A percentile compares a stretch with the other conserved stretches of the same genome.
These are phyloP conservation scores for Chymomyza amoena DNA, from an alignment of 2,888 invertebrate species.

Conservation along the genomic window DNA sequence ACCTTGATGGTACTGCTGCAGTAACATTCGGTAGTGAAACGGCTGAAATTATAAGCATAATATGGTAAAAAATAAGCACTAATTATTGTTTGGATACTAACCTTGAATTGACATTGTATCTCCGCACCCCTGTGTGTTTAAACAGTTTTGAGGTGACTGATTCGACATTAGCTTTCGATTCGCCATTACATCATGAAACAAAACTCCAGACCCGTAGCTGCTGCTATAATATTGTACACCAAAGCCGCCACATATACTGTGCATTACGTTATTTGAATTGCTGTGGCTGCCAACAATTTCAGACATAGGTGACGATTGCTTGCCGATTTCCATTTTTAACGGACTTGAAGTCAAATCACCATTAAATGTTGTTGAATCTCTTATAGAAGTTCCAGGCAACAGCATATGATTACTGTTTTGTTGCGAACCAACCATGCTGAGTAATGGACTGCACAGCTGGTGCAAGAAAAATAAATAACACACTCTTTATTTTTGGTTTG, in stretches of 20 bases:
- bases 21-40: constrained; percentile 42
- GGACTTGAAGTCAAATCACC: constrained; percentile 29
- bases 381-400: constrained; percentile 19
- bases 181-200: constrained; percentile 22
- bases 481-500: no score
- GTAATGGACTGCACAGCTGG: no score
- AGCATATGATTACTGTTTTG: constrained; percentile 32
- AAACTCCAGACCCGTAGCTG: constrained; percentile 33
- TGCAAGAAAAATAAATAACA: neutral
- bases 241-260: constrained; percentile 11
- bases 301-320: constrained; percentile 21
- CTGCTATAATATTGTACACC: constrained; percentile 33
- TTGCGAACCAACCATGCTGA: constrained; percentile 62
- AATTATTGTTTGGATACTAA: constrained; percentile 13
- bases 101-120: constrained; percentile 39
- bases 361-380: constrained; percentile 31
- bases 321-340: constrained; percentile 16
- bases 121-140: constrained; percentile 31
- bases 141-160: constrained; percentile 9
- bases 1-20: constrained; percentile 25
- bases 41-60: constrained; percentile 29
- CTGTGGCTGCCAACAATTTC: constrained; percentile 13
- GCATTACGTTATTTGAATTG: constrained; percentile 25
- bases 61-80: neutral
- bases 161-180: constrained; percentile 16